Conservation (phyloP, 2,113 vertebrate species). For the Mellivora capensis region DNA sequence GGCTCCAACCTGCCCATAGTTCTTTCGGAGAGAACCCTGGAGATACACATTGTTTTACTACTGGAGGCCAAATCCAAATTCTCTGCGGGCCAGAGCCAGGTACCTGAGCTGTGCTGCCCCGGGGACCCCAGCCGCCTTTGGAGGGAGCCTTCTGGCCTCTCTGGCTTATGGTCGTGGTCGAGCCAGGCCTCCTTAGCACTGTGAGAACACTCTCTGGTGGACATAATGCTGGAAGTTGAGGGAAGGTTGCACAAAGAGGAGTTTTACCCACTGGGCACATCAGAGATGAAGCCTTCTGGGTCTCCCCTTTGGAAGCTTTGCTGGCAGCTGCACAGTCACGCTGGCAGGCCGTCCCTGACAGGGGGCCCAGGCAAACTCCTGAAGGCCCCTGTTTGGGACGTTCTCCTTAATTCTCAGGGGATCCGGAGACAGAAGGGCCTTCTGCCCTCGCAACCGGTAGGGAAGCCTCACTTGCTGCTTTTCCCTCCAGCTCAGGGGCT, state of each 20-base stretch:
- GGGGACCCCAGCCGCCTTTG: rapidly evolving
- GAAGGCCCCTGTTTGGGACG: background rate
- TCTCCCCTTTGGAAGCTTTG: rapidly evolving
- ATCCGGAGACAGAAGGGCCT: background rate
- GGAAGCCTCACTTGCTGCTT: background rate
- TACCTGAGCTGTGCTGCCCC: rapidly evolving
- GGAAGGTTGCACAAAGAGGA: rapidly evolving
- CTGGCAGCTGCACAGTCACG: rapidly evolving
- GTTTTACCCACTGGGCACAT: background rate
- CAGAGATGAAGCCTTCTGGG: rapidly evolving
- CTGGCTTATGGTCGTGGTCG: background rate
- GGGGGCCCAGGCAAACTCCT: background rate
- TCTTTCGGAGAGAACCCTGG: background rate
- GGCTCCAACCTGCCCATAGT: background rate
- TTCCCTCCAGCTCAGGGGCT: background rate
- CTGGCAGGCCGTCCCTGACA: background rate
- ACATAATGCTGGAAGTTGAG: background rate
- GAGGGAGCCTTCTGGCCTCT: background rate
- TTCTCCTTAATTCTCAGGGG: rapidly evolving
- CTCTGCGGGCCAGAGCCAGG: background rate
- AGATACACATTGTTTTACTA: background rate
- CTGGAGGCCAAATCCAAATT: background rate
- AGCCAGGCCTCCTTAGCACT: rapidly evolving
- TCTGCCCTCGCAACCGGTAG: background rate
- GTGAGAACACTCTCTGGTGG: background rate